Base-by-base conservation (phyloP, 2,888 invertebrate species). In the Salpingus planirostris region DNA sequence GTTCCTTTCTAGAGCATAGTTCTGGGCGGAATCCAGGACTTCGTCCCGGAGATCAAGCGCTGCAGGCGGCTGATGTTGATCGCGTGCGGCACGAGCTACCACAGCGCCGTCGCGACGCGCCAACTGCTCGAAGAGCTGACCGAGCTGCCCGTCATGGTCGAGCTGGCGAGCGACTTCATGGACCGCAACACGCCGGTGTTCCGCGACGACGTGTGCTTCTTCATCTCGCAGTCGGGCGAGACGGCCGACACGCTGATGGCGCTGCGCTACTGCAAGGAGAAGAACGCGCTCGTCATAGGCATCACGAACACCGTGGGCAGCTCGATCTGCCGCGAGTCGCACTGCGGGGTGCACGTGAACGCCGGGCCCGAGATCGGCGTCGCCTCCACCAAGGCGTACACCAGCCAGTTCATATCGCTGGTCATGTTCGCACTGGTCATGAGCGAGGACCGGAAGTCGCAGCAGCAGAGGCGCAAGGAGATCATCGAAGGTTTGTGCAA, bases 361-460 rank as follows among this genome's bases (percentile, higher is more conserved):
- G 98, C 98, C 21, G 98, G 98, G 0, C 98, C 98, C 3, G 98
- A 99, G 71, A 99, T 99, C 50, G 98, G 98, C 66, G 98, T 99
- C 1, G 98, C 98, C 15, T 96, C 95, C 27, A 99, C 98, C 3
- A 99, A 99, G 69, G 98, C 98, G 0, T 99, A 99, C 67, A 99
- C 98, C 1, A 97, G 96, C 41, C 98, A 99, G 65, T 96, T 98
- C 65, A 86, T 99, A 43, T 90, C 97, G 0, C 73, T 99, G 45
- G 95, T 98, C 11, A 93, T 99, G 95, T 97, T 99, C 62, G 96
- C 92, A 0, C 69, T 99, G 41, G 92, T 96, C 21, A 89, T 99
- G 80, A 92, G 93, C 59, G 97, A 98, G 62, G 98, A 99, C 66
- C 79, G 96, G 46, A 83, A 96, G 56, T 97, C 97, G 5, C 11